Evolutionary conservation across 2,797 vertebrate genomes (phyloP).

Genomic region (Melopsittacus undulatus): DNA sequence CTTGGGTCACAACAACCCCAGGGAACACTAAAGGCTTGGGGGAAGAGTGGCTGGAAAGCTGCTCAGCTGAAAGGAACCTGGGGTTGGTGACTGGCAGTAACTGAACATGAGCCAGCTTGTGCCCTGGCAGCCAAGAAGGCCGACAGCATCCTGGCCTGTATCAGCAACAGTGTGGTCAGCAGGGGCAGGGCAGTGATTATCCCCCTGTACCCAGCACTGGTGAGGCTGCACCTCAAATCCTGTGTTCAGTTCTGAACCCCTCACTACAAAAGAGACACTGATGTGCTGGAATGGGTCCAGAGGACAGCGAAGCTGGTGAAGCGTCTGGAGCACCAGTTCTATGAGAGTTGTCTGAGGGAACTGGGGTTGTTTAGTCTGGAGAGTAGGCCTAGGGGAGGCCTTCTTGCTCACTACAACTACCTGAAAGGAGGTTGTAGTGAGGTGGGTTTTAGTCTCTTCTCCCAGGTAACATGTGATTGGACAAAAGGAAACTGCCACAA

Average conservation of each 20-base stretch:
- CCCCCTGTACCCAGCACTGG: too few relatives aligned
- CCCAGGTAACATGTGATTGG: accelerated
- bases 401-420: not conserved
- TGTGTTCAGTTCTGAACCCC: not conserved
- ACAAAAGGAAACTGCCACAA: not conserved
- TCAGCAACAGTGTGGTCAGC: not conserved
- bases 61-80: not conserved
- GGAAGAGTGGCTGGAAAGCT: not conserved
- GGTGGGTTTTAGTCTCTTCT: not conserved
- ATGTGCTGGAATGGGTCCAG: not conserved
- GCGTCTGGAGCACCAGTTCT: not conserved
- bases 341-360: not conserved
- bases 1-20: not conserved
- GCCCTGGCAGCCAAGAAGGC: not conserved
- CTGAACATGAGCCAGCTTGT: not conserved
- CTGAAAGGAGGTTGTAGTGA: not conserved
- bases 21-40: not conserved
- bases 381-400: accelerated
- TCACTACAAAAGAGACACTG: not conserved
- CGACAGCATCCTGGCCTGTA: not conserved
- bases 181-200: not conserved
- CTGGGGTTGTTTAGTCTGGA: not conserved
- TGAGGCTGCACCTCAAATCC: not conserved
- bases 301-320: not conserved
- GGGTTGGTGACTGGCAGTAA: not conserved